Evolutionary conservation across 2,797 vertebrate genomes (phyloP).

Genomic region (Anas georgica): DNA sequence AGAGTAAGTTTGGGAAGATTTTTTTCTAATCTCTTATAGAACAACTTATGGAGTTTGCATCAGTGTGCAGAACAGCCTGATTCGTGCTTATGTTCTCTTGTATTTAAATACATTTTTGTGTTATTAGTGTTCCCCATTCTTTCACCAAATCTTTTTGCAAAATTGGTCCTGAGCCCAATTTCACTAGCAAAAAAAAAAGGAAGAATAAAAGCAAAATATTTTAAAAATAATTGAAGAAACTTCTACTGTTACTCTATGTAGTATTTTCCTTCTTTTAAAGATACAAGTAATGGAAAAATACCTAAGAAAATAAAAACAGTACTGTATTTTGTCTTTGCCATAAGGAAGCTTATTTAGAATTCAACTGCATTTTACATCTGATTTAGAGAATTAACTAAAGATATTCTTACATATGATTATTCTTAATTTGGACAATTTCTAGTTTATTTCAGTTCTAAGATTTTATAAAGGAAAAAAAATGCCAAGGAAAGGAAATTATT

Average conservation of each 20-base stretch:
- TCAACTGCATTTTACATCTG: background rate
- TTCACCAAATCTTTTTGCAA: background rate
- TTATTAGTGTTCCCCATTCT: background rate
- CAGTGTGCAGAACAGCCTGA: background rate
- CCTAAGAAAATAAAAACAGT: background rate
- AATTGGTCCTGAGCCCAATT: background rate
- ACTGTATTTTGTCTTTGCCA: background rate
- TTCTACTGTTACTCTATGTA: background rate
- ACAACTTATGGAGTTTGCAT: background rate
- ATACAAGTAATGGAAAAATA: background rate
- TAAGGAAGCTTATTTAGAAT: background rate
- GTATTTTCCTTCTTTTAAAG: background rate
- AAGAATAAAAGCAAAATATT: background rate
- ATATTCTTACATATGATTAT: background rate
- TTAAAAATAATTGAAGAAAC: background rate
- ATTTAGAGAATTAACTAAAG: background rate
- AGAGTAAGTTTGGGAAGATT: background rate
- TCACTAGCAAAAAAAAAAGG: background rate
- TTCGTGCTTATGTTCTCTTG: background rate
- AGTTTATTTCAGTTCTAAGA: background rate
- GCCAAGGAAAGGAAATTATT: background rate
- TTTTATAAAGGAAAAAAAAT: background rate
- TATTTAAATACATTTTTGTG: background rate
- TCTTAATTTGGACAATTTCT: background rate
- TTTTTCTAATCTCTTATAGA: background rate